Base-by-base conservation (phyloP, 2,888 invertebrate genomes). In the Habroteleia sp. region DNA sequence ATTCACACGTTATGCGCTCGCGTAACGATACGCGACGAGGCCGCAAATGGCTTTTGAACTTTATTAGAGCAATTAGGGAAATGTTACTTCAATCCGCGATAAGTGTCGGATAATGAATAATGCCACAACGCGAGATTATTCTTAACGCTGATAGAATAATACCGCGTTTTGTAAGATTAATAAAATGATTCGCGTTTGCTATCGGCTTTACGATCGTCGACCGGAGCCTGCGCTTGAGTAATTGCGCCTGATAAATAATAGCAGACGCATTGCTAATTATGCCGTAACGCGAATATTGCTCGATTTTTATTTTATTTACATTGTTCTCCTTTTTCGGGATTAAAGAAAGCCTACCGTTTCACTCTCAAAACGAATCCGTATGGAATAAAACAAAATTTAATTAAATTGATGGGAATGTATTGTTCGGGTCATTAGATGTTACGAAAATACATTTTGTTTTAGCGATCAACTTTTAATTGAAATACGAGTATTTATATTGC, bases 31-130 rank as follows among this genome's bases (percentile, higher is more conserved):
- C 60, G 46, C 73, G 52, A 73, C 66, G 73, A 73, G 54, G 44
- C 41, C 54, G 71, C 71, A 62, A 62, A 66, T 66, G 62, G 71
- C 74, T 69, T 75, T 75, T 69, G 65, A 75, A 75, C 75, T 75
- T 71, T 75, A 75, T 65, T 66, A 60, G 71, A 75, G 58, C 65
- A 75, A 71, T 75, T 75, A 75, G 60, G 23, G 56, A 75, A 71
- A 71, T 75, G 75, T 71, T 69, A 60, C 74, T 65, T 74, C 58
- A 63, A 74, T 69, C 42, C 58, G 37, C 58, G 65, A 52, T 69
- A 73, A 60, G 66, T 66, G 73, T 60, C 50, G 52, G 60, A 48
- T 52, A 73, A 73, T 73, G 58, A 60, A 60, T 66, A 58, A 73
- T 48, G 44, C 46, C 17, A 2, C 17, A 4, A 14, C 23, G 27